Evolutionary conservation across 2,888 invertebrate genomes (phyloP), one percentile per base, ranked within the genome.

Genomic region (Epinotia ramella): DNA sequence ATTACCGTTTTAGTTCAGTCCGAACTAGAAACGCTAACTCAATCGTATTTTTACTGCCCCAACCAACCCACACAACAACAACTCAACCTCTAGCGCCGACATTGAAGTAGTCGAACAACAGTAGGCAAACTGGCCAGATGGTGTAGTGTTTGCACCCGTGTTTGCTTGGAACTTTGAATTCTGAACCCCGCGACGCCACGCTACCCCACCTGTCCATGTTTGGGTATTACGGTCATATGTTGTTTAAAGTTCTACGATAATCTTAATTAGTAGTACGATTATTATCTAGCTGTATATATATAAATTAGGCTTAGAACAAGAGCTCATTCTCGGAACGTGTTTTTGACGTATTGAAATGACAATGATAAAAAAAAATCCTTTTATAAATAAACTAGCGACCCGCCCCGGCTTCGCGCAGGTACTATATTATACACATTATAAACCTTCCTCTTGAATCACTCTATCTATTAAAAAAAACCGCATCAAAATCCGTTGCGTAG

Each of bases 91-190:
- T 44, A 77, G 81, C 78, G 82, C 80, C 82, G 72, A 62, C 82
- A 82, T 76, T 74, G 46, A 82, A 82, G 79, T 82, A 77, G 84
- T 84, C 84, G 40, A 70, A 77, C 78, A 82, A 84, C 82, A 81
- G 82, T 77, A 76, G 73, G 84, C 83, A 81, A 86, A 86, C 82
- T 80, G 86, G 91, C 86, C 94, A 94, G 94, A 94, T 94, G 94
- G 93, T 89, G 87, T 89, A 94, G 94, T 94, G 94, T 94, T 94
- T 94, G 87, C 91, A 77, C 88, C 84, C 81, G 86, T 88, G 89
- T 91, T 93, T 88, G 89, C 89, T 88, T 83, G 87, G 87, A 91
- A 94, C 89, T 94, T 93, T 92, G 94, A 93, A 92, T 91, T 94
- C 91, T 87, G 86, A 92, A 92, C 94, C 69, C 46, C 49, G 65